A percentile compares a stretch with the other conserved stretches of the same genome.
Evolutionary conservation across 2,113 vertebrate genomes (phyloP).

Genomic region (Actenoides hombroni): DNA sequence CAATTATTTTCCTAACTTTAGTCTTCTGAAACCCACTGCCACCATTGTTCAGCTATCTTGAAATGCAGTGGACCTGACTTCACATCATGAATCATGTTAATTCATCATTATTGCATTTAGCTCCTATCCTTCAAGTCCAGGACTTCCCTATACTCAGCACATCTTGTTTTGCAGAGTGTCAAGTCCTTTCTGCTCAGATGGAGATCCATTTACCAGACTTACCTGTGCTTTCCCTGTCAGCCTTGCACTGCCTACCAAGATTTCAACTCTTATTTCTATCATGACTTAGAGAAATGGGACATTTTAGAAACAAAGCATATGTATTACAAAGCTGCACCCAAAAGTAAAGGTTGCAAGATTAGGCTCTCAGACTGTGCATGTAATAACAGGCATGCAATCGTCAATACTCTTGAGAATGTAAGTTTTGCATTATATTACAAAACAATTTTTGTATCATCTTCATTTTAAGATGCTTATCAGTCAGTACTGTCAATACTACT

Average conservation of each 20-base stretch:
- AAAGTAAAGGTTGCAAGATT: not conserved
- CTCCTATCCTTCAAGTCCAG: fast-evolving
- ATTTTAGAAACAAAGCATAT: not conserved
- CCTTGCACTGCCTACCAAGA: not conserved
- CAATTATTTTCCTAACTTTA: not conserved
- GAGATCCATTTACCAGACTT: not conserved
- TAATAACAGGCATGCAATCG: fast-evolving
- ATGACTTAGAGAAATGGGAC: not conserved
- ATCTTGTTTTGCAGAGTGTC: not conserved
- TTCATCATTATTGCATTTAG: not conserved
- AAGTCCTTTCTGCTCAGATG: not conserved
- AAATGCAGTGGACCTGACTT: not conserved
- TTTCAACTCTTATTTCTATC: not conserved
- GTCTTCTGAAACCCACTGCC: not conserved
- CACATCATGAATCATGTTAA: not conserved
- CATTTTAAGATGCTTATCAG: not conserved
- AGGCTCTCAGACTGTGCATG: not conserved
- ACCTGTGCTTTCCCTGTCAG: not conserved
- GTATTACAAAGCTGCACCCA: not conserved
- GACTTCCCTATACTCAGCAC: not conserved
- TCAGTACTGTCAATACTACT: not conserved
- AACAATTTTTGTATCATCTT: not conserved
- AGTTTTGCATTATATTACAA: not conserved
- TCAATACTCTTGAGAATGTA: not conserved
- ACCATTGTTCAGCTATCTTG: not conserved